A percentile compares a stretch with the other conserved stretches of the same genome.
Conservation (phyloP, 2,797 vertebrate species). For the Columba guinea region DNA sequence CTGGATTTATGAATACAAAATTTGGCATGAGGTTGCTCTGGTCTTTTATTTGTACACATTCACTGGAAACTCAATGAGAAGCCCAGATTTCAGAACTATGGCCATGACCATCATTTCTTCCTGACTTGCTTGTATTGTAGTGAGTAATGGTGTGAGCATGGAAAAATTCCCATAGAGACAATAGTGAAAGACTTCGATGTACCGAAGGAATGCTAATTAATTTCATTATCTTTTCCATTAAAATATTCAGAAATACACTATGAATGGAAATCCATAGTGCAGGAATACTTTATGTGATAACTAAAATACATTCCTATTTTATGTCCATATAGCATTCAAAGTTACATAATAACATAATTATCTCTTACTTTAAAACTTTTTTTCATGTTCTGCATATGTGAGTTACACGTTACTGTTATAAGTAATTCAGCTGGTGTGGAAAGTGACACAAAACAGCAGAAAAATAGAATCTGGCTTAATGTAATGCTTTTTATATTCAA, state of each 20-base stretch:
- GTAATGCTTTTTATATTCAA: neutral
- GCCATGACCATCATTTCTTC: neutral
- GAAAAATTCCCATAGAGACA: slow-evolving; percentile 23
- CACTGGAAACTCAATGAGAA: neutral
- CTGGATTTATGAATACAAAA: neutral
- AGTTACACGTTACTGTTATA: neutral
- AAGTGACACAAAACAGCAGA: neutral
- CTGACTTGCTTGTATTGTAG: neutral
- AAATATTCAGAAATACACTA: slow-evolving; percentile 40
- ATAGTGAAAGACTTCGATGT: slow-evolving; percentile 43
- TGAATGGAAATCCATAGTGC: neutral
- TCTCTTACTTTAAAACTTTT: neutral
- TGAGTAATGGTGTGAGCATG: slow-evolving; percentile 38
- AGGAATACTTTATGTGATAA: neutral
- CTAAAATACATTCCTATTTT: slow-evolving; percentile 28
- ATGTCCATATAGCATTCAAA: neutral
- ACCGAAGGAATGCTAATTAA: neutral
- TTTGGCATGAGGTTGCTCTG: neutral
- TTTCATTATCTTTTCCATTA: slow-evolving; percentile 44
- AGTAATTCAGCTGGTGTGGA: neutral
- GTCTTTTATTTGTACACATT: neutral
- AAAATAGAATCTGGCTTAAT: neutral
- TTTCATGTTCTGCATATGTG: neutral
- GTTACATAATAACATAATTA: neutral
- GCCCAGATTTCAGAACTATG: neutral